Evolutionary conservation across 2,888 invertebrate genomes (phyloP).

Genomic region (Pyrgus malvae): DNA sequence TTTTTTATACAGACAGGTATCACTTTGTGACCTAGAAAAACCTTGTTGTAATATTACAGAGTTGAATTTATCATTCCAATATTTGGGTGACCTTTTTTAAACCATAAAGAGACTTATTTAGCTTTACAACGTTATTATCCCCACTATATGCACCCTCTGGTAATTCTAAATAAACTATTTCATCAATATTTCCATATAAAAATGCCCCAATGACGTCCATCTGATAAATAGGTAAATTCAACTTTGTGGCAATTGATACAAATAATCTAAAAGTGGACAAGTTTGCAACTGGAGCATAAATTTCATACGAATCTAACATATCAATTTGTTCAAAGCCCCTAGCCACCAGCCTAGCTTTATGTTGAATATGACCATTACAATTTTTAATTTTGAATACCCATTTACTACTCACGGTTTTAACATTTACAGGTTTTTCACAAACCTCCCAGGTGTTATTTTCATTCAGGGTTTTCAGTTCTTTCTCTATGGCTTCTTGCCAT

Average conservation of each 20-base stretch:
- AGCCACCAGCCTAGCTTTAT: conserved; percentile 38
- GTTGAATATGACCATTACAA: conserved; percentile 15
- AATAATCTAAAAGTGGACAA: conserved; percentile 32
- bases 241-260: conserved; percentile 29
- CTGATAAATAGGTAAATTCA: conserved; percentile 28
- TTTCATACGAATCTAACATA: conserved; percentile 19
- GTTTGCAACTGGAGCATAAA: conserved; percentile 35
- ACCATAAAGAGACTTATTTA: conserved; percentile 31
- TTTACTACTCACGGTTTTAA: conserved; percentile 33
- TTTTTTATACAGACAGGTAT: too few relatives aligned
- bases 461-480: conserved; percentile 25
- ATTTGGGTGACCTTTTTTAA: conserved; percentile 34
- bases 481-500: conserved; percentile 29
- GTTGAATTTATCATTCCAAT: conserved; percentile 37
- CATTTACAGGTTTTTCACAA: conserved; percentile 16
- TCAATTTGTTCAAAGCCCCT: conserved; percentile 36
- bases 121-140: conserved; percentile 26
- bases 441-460: conserved; percentile 28
- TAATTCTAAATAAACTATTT: conserved; percentile 29
- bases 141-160: conserved; percentile 29
- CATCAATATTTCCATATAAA: conserved; percentile 31
- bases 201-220: conserved; percentile 34
- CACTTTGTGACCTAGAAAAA: conserved; percentile 33
- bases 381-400: conserved; percentile 38
- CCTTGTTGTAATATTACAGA: conserved; percentile 31